Conservation (phyloP, 2,888 invertebrate genomes). For the Andrena marginata region DNA sequence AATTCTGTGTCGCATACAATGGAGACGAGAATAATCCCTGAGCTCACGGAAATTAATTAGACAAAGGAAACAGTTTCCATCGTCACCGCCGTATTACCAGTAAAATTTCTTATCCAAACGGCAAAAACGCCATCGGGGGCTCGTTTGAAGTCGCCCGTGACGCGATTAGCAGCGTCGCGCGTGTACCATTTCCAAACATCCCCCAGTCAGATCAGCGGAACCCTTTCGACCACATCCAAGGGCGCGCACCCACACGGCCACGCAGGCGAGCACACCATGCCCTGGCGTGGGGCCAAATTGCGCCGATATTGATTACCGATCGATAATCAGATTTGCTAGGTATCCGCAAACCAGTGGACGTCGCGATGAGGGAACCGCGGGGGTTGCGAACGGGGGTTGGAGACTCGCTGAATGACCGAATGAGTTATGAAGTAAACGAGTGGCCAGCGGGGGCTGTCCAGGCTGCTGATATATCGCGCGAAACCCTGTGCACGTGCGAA, state of each 20-base stretch:
- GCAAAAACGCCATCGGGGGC: background rate
- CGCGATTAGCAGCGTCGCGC: conserved; percentile 42
- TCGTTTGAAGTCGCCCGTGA: conserved; percentile 31
- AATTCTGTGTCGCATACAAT: too few species aligned
- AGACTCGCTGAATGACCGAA: conserved; percentile 45
- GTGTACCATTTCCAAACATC: conserved; percentile 43
- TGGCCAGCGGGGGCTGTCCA: background rate
- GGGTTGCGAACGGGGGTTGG: background rate
- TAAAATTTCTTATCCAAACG: conserved; percentile 13
- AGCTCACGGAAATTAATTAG: too few species aligned
- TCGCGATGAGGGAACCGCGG: background rate
- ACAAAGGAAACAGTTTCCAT: too few species aligned
- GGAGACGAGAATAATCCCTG: too few species aligned
- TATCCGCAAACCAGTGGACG: conserved; percentile 52
- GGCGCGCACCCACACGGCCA: conserved; percentile 6
- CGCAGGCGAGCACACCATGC: conserved; percentile 5
- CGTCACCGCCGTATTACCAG: background rate
- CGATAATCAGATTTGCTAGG: conserved; percentile 79
- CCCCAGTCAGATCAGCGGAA: conserved; percentile 24
- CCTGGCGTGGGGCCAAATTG: conserved; percentile 74
- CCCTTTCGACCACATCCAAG: conserved; percentile 32
- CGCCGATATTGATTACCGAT: conserved; percentile 81
- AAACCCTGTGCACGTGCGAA: conserved; percentile 3
- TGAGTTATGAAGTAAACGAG: conserved; percentile 59
- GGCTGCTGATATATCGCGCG: conserved; percentile 35